A percentile compares a stretch with the other conserved stretches of the same genome.
These are phyloP conservation scores for Drosophila acutilabella DNA, from an alignment of 2,888 invertebrate genomes.

Conservation along the genomic window DNA sequence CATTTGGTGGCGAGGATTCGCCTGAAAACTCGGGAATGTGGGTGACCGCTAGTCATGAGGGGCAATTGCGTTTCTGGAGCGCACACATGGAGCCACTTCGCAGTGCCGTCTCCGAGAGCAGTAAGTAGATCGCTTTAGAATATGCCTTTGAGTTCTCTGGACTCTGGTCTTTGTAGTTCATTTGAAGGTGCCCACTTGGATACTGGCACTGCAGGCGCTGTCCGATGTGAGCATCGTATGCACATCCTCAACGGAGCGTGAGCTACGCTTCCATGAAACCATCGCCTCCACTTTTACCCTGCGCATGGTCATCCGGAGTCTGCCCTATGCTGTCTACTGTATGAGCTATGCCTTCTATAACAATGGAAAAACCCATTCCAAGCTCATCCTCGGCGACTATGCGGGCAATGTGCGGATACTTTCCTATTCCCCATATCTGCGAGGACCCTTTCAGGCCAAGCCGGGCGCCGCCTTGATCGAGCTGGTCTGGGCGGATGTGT, in stretches of 20 bases:
- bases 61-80: conserved; percentile 92
- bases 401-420: conserved; percentile 89
- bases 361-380: conserved; percentile 76
- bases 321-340: conserved; percentile 81
- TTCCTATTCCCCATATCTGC: conserved; percentile 87
- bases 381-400: conserved; percentile 90
- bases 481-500: conserved; percentile 87
- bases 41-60: conserved; percentile 91
- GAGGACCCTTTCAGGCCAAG: conserved; percentile 90
- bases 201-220: conserved; percentile 90
- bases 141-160: conserved; percentile 3
- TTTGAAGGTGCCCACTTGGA: conserved; percentile 89
- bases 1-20: conserved; percentile 66
- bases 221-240: conserved; percentile 92
- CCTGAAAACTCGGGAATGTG: conserved; percentile 88
- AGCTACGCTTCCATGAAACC: conserved; percentile 92
- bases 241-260: conserved; percentile 91
- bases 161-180: conserved; percentile 84
- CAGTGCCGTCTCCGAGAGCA: conserved; percentile 88
- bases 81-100: conserved; percentile 89
- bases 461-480: conserved; percentile 87
- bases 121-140: conserved; percentile 85
- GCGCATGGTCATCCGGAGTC: conserved; percentile 89
- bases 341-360: conserved; percentile 81
- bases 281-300: conserved; percentile 90